phyloP scores from a whole-genome alignment of 2,888 invertebrate species.

The Papilio gigon region DNA sequence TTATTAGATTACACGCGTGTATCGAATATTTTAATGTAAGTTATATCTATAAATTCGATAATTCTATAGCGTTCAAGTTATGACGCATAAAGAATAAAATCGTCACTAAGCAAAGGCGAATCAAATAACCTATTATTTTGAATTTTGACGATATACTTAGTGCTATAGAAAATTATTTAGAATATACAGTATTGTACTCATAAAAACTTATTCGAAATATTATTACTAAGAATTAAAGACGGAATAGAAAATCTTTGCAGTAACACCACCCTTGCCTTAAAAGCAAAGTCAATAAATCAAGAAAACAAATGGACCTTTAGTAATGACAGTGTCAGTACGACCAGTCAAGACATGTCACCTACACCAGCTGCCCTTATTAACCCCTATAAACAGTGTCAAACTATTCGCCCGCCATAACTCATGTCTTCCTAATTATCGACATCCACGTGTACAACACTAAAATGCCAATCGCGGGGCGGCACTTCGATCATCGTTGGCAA shows the following conservation, averaged over 20 bases:
- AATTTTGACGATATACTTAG: too few relatives aligned
- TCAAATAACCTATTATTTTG: not conserved
- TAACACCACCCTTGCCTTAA: not conserved
- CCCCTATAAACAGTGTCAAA: conserved; percentile 64
- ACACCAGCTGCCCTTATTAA: conserved; percentile 72
- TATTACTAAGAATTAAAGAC: not conserved
- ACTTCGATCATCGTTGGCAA: conserved; percentile 43
- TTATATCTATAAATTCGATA: conserved; percentile 3
- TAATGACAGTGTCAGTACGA: conserved; percentile 17
- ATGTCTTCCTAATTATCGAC: conserved; percentile 70
- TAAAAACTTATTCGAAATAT: not conserved
- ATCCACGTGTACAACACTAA: conserved; percentile 42
- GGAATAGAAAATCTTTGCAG: not conserved
- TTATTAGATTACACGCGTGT: conserved; percentile 8
- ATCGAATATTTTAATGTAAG: conserved; percentile 11
- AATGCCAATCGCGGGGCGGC: conserved; percentile 45
- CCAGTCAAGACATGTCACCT: conserved; percentile 39
- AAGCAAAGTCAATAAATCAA: conserved; percentile 31
- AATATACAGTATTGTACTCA: not conserved
- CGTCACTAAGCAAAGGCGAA: not conserved
- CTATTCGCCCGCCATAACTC: conserved; percentile 65
- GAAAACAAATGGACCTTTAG: conserved; percentile 43
- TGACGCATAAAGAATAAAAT: not conserved
- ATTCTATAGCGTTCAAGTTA: conserved; percentile 13
- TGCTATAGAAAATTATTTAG: too few relatives aligned